Base-by-base conservation (phyloP, 2,113 vertebrate species). In the Ploceus nigricollis region DNA sequence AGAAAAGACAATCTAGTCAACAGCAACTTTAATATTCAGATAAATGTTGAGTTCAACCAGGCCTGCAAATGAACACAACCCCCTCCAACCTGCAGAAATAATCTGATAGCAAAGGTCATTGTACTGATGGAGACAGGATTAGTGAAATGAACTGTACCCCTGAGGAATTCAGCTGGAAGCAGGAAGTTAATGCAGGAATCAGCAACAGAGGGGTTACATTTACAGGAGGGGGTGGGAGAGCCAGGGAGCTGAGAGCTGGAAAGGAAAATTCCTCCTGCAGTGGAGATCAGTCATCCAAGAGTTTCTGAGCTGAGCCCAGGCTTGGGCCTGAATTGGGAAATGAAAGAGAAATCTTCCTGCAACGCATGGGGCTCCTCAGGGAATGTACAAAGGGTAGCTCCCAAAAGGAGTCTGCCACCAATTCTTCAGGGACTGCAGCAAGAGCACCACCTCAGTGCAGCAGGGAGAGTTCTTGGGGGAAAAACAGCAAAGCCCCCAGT, bases 1-100 rank as follows among this genome's bases (percentile, higher is more conserved):
- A 98, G 98, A 98, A 96, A 97, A 97, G 85, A 97, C 82, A 95
- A 28, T 96, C 95, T 73, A 92, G 96, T 95, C 96, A 97, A 98
- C 96, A 97, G 97, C 94, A 97, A 97, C 97, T 97, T 97, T 94
- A 96, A 95, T 93, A 92, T 87, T 96, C 82, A 94, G 90, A 80
- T 30, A 92, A 82, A 82, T 42, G 75, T 11, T 2, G 47, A 94
- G 51, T 78, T 92, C 40, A 81, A 42, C 60, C 73, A 96, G 86
- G 53, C 39, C 77, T 89, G 95, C 47, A 76, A 60, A 81, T n/a
- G 85, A 95, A 50, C 61, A 86, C 42, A 73, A 56, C 24, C 31
- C 48, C 22, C 23, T 25, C 58, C 45, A n/a, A n/a, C 72, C 50
- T 33, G 42, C 15, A 84, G 75, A 82, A 78, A 64, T 48, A 68